phyloP scores from a whole-genome alignment of 2,113 vertebrate species.

The Microtus montanus region DNA sequence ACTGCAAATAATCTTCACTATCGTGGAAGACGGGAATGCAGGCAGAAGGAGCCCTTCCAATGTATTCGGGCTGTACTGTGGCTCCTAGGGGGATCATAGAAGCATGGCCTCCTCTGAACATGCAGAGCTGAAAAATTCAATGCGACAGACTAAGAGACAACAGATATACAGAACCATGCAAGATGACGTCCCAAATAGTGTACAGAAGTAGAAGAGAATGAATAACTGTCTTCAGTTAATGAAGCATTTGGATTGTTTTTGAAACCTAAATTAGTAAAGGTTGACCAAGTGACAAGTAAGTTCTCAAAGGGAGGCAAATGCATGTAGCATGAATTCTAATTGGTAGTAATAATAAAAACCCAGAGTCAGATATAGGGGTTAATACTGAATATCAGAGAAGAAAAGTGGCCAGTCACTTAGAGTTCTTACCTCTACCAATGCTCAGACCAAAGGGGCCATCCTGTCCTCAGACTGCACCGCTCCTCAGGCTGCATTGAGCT shows the following conservation, averaged over 20 bases:
- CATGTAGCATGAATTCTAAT: no score
- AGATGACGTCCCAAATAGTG: neutral
- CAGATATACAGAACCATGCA: neutral
- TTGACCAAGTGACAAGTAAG: neutral
- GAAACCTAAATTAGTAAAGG: neutral
- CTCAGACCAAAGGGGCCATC: no score
- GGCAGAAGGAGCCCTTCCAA: neutral
- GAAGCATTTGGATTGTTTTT: neutral
- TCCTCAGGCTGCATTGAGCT: no score
- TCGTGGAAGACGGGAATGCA: neutral
- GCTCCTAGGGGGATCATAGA: rapidly evolving
- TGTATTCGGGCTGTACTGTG: rapidly evolving
- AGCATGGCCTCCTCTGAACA: neutral
- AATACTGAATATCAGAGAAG: no score
- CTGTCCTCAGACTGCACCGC: no score
- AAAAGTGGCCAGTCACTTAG: no score
- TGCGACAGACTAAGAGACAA: neutral
- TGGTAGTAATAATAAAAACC: no score
- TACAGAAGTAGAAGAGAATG: neutral
- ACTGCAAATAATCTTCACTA: neutral
- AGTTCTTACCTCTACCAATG: no score
- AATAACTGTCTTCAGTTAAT: neutral
- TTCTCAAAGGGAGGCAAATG: conserved; percentile 23
- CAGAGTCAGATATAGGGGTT: no score
- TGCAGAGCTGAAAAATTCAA: neutral